These are phyloP conservation scores for Barypeithes pellucidus DNA, from an alignment of 2,888 invertebrate species.

Conservation along the genomic window DNA sequence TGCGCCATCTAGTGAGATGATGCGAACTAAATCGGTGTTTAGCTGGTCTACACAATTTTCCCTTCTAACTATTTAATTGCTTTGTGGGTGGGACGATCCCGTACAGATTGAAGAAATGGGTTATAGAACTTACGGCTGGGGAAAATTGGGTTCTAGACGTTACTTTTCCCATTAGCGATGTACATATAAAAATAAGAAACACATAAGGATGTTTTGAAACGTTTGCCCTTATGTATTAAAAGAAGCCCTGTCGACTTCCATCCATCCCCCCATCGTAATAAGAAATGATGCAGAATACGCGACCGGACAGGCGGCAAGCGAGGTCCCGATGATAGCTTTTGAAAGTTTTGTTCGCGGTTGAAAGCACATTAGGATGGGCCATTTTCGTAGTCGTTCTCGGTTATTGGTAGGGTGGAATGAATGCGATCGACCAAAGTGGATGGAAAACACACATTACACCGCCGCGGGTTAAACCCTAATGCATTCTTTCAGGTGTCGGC, in stretches of 20 bases:
- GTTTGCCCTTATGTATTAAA: constrained; percentile 1
- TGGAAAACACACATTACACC: constrained; percentile 57
- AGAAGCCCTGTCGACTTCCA: constrained; percentile 6
- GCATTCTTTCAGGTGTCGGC: constrained; percentile 51
- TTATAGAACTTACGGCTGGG: too few relatives aligned
- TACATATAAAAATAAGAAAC: background rate
- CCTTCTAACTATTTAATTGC: too few relatives aligned
- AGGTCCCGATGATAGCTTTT: constrained; percentile 59
- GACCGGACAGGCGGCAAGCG: constrained; percentile 58
- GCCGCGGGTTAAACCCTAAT: constrained; percentile 33
- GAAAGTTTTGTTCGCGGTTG: constrained; percentile 61
- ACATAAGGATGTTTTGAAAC: background rate
- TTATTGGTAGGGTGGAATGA: constrained; percentile 59
- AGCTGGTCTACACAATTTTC: too few relatives aligned
- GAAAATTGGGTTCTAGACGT: too few relatives aligned
- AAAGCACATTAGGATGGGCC: constrained; percentile 59
- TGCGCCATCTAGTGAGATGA: too few relatives aligned
- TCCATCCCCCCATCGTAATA: constrained; percentile 30
- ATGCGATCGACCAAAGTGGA: constrained; percentile 55
- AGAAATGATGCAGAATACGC: constrained; percentile 60
- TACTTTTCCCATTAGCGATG: too few relatives aligned
- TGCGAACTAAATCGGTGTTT: too few relatives aligned
- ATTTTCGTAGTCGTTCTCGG: constrained; percentile 56
- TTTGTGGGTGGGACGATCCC: too few relatives aligned
- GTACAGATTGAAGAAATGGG: too few relatives aligned